phyloP scores from a whole-genome alignment of 2,888 invertebrate genomes.

The Gibbula magus region DNA sequence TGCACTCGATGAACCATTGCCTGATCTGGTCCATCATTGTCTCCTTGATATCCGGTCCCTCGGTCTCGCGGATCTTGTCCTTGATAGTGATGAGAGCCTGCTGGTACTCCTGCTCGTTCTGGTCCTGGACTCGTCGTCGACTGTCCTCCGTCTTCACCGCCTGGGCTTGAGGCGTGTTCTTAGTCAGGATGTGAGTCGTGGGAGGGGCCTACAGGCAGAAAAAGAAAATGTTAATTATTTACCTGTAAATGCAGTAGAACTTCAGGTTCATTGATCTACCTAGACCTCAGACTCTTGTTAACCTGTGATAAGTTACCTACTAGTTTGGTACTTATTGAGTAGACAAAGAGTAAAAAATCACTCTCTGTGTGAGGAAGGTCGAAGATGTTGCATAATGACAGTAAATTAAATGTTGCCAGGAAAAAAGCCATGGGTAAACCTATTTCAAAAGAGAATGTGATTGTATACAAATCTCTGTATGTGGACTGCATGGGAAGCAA shows the following conservation, averaged over 20 bases:
- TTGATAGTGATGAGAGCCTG: conserved; percentile 79
- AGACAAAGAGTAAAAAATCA: too few relatives aligned
- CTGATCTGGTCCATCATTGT: conserved; percentile 90
- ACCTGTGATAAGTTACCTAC: too few relatives aligned
- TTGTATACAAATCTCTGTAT: too few relatives aligned
- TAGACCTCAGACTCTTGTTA: background rate
- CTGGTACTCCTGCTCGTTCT: conserved; percentile 83
- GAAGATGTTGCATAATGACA: too few relatives aligned
- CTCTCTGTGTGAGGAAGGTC: too few relatives aligned
- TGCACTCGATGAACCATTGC: conserved; percentile 89
- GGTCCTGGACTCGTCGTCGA: conserved; percentile 82
- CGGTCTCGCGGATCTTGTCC: conserved; percentile 82
- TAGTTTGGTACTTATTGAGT: too few relatives aligned
- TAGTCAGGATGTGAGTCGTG: conserved; percentile 58
- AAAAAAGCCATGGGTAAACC: too few relatives aligned
- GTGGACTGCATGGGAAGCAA: too few relatives aligned
- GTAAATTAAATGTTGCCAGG: too few relatives aligned
- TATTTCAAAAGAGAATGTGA: too few relatives aligned
- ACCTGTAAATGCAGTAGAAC: too few relatives aligned
- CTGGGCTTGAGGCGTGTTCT: conserved; percentile 67
- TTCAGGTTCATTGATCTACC: background rate
- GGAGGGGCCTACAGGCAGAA: conserved; percentile 54
- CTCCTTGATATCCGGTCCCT: conserved; percentile 87
- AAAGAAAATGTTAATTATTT: background rate
- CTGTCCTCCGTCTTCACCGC: conserved; percentile 68